These are phyloP conservation scores for Lepus timidus DNA, from an alignment of 2,113 vertebrate species.

Conservation along the genomic window DNA sequence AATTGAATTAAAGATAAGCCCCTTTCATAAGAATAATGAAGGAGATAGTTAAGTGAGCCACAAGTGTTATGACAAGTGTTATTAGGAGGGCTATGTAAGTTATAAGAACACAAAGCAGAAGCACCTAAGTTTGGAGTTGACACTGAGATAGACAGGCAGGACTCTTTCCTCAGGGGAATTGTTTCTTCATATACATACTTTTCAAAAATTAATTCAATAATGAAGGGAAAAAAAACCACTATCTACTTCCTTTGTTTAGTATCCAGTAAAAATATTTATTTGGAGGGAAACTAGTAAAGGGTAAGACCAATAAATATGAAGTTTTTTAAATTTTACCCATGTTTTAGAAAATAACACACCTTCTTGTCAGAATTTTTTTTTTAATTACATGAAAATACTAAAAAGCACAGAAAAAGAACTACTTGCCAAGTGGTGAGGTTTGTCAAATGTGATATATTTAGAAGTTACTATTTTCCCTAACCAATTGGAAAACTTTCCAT, in stretches of 20 bases:
- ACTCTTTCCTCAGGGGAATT: not conserved
- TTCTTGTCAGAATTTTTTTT: not conserved
- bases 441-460: slow-evolving; percentile 28
- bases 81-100: not conserved
- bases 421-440: not conserved
- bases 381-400: slow-evolving; percentile 46
- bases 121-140: not conserved
- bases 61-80: not conserved
- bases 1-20: slow-evolving; percentile 38
- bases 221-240: not conserved
- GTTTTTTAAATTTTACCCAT: not conserved
- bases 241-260: slow-evolving; percentile 10
- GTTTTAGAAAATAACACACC: slow-evolving; percentile 14
- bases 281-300: slow-evolving; percentile 9
- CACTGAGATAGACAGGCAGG: not conserved
- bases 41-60: not conserved
- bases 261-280: slow-evolving; percentile 26
- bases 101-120: not conserved
- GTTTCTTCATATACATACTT: not conserved
- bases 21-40: not conserved
- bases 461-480: not conserved
- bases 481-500: not conserved
- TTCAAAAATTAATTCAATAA: slow-evolving; percentile 40
- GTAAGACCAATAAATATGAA: not conserved
- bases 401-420: not conserved